Conservation (phyloP, 92 coral and sea anemone species). For the Diadumene lineata region DNA sequence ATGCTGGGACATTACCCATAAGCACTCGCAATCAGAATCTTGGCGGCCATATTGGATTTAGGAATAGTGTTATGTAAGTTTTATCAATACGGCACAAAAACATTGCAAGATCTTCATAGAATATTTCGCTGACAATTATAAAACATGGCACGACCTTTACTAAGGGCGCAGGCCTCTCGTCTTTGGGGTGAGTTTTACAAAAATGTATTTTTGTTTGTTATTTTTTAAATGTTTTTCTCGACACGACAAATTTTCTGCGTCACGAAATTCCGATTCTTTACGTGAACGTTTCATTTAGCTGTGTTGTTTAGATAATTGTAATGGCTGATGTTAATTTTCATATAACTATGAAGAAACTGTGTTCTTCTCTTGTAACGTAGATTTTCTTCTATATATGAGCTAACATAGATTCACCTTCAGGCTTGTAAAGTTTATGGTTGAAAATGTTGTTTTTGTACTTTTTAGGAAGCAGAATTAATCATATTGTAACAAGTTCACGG, state of each 20-base stretch:
- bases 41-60: constrained; percentile 34
- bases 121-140: not conserved
- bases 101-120: not conserved
- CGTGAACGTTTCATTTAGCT: no score
- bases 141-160: constrained; percentile 44
- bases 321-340: not conserved
- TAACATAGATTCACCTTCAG: no score
- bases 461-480: constrained; percentile 15
- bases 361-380: not conserved
- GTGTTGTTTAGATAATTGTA: not conserved
- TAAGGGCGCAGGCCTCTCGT: constrained; percentile 37
- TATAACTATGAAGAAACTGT: no score
- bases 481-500: constrained; percentile 24
- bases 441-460: not conserved
- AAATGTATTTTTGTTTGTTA: not conserved
- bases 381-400: not conserved
- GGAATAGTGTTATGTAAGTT: constrained; percentile 28
- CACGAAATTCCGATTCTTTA: no score
- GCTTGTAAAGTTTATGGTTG: no score
- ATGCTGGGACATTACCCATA: not conserved
- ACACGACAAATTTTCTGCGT: no score
- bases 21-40: not conserved
- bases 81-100: not conserved
- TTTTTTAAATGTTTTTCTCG: not conserved
- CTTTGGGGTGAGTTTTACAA: constrained; percentile 14